These are phyloP conservation scores for Agelastica alni DNA, from an alignment of 2,888 invertebrate genomes.

Conservation along the genomic window DNA sequence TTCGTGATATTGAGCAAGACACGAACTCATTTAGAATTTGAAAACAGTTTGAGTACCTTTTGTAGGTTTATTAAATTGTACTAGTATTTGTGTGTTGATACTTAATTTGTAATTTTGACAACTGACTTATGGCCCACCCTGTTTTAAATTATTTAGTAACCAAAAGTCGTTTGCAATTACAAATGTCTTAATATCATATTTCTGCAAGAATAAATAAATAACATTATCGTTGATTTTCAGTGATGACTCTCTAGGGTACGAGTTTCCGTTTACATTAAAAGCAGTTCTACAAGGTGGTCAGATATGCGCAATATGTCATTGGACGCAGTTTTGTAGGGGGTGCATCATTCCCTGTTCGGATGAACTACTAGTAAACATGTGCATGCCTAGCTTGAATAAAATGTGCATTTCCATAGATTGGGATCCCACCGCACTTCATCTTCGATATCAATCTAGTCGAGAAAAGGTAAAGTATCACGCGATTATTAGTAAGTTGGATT, in stretches of 20 bases:
- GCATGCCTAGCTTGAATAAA: slow-evolving; percentile 41
- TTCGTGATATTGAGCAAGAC: too few species aligned
- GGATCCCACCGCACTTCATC: slow-evolving; percentile 92
- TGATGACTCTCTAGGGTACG: slow-evolving; percentile 90
- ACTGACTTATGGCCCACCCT: too few species aligned
- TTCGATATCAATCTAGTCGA: slow-evolving; percentile 64
- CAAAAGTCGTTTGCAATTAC: too few species aligned
- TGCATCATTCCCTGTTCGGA: slow-evolving; percentile 76
- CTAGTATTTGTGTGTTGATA: too few species aligned
- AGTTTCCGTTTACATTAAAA: slow-evolving; percentile 88
- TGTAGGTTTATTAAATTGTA: too few species aligned
- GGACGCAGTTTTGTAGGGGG: slow-evolving; percentile 84
- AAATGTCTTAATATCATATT: too few species aligned
- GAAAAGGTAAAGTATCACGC: slow-evolving; percentile 46
- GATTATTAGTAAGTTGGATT: neutral
- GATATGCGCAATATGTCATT: slow-evolving; percentile 77
- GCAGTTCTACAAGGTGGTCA: slow-evolving; percentile 75
- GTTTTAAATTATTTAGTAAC: too few species aligned
- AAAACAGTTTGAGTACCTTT: too few species aligned
- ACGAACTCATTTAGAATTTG: too few species aligned
- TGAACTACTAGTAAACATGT: slow-evolving; percentile 58
- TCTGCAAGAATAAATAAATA: too few species aligned
- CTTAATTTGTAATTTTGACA: too few species aligned
- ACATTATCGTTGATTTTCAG: too few species aligned
- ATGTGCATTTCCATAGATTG: slow-evolving; percentile 84